These are phyloP conservation scores for Copidosoma aretas DNA, from an alignment of 2,888 invertebrate species.

Conservation along the genomic window DNA sequence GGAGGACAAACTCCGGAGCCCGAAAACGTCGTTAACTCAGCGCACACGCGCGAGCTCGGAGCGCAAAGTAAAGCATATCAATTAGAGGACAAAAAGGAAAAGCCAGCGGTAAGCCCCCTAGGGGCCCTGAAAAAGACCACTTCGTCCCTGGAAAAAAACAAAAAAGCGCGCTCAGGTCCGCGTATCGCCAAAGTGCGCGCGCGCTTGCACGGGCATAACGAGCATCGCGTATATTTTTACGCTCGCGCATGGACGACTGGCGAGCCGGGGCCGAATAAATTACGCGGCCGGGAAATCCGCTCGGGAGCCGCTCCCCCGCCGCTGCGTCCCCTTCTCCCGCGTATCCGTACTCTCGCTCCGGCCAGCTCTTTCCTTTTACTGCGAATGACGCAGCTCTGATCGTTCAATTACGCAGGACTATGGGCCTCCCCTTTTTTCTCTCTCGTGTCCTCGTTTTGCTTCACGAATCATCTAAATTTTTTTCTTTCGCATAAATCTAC, in stretches of 20 bases:
- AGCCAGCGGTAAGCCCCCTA: conserved; percentile 7
- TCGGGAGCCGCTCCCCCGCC: conserved; percentile 35
- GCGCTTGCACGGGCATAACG: not conserved
- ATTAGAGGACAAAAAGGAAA: conserved; percentile 23
- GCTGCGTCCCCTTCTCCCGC: conserved; percentile 1
- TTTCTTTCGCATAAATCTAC: too few species aligned
- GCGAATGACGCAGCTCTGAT: conserved; percentile 46
- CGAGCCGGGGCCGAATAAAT: conserved; percentile 37
- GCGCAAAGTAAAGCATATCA: conserved; percentile 16
- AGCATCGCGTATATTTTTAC: not conserved
- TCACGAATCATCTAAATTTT: too few species aligned
- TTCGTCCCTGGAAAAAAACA: not conserved
- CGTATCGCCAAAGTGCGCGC: not conserved
- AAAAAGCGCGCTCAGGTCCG: not conserved
- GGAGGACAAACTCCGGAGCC: too few species aligned
- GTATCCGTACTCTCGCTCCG: not conserved
- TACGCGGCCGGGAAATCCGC: conserved; percentile 40
- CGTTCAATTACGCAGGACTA: conserved; percentile 48
- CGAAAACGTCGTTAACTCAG: not conserved
- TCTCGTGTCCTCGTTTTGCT: not conserved
- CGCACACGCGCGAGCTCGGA: not conserved
- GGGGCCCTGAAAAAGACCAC: not conserved
- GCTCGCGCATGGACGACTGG: not conserved
- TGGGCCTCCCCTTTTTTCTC: conserved; percentile 19
- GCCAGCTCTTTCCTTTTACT: conserved; percentile 14